Base-by-base conservation (phyloP, 2,888 invertebrate genomes). In the Drosophila anomelani region DNA sequence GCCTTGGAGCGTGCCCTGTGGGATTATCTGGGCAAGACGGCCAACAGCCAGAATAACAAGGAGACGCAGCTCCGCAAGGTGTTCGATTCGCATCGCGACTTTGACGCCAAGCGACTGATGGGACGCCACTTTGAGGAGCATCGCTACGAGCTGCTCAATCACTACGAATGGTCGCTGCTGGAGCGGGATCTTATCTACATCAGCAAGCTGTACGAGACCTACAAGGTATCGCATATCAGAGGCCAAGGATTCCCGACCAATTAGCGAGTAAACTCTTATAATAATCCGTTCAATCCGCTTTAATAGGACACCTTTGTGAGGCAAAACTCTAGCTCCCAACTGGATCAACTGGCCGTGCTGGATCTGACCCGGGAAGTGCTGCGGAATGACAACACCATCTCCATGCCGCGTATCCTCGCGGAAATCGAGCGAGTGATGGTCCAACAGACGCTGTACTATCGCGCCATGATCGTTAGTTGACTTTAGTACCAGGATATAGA, bases 291-390 rank as follows among this genome's bases (percentile, higher is more conserved):
- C 4, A 3, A 4, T 29, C 34, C 10, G 13, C n/a, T 17, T 13
- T 9, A 38, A 20, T 58, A 90, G 90, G 73, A 77, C 44, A 78
- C 62, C 34, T 68, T 90, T 60, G 68, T 77, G 74, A 77, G 69
- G 38, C 78, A 79, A 12, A 74, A 76, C 23, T 51, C 90, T 88
- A 67, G 92, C 90, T 38, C 92, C 88, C 81, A 93, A 92, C 70
- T 93, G 93, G 90, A 93, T 55, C 91, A 93, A 68, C 93, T 93
- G 47, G 94, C 94, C 7, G 93, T 96, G 94, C 90, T 94, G 62
- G 95, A 96, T 91, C 91, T 97, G 74, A 94, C 95, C 0, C 94
- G 95, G 66, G 94, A 94, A 0, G 93, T 96, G 20, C 91, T 96
- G 55, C 93, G 94, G 82, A 96, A 96, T 85, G 94, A 91, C 54